phyloP scores from a whole-genome alignment of 2,113 vertebrate species.

The Notarius quadriscutis region DNA sequence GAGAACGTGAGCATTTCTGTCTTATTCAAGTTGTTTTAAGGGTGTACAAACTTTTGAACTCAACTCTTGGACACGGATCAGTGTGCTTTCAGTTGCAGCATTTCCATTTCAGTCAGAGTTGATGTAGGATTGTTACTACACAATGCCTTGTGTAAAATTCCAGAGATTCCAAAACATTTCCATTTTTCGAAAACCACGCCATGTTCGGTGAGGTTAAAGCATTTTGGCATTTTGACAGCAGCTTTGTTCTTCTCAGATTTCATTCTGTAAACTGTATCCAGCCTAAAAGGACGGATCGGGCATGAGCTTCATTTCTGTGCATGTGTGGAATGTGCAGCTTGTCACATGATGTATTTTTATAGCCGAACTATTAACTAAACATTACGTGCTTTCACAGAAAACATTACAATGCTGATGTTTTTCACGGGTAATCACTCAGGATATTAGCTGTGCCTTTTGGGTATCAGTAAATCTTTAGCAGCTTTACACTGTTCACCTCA shows the following conservation, averaged over 20 bases:
- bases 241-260: conserved; percentile 3
- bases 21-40: not conserved
- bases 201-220: not conserved
- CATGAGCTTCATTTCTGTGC: conserved; percentile 7
- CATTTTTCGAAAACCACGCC: conserved; percentile 21
- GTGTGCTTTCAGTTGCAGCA: not conserved
- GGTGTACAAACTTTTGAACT: not conserved
- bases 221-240: conserved; percentile 7
- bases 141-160: conserved; percentile 27
- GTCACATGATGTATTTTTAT: conserved; percentile 11
- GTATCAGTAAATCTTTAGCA: conserved; percentile 21
- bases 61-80: not conserved
- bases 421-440: not conserved
- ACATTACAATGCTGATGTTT: conserved; percentile 17
- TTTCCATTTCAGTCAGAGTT: not conserved
- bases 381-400: conserved; percentile 35
- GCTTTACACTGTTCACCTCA: conserved; percentile 2
- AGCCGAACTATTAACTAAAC: conserved; percentile 24
- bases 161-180: conserved; percentile 22
- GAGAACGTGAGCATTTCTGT: not conserved
- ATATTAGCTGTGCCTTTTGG: not conserved
- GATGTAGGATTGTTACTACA: not conserved
- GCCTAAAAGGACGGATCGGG: not conserved
- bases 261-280: conserved; percentile 7
- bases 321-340: conserved; percentile 32